Conservation (phyloP, 2,797 vertebrate species). For the Ataeniobius toweri region DNA sequence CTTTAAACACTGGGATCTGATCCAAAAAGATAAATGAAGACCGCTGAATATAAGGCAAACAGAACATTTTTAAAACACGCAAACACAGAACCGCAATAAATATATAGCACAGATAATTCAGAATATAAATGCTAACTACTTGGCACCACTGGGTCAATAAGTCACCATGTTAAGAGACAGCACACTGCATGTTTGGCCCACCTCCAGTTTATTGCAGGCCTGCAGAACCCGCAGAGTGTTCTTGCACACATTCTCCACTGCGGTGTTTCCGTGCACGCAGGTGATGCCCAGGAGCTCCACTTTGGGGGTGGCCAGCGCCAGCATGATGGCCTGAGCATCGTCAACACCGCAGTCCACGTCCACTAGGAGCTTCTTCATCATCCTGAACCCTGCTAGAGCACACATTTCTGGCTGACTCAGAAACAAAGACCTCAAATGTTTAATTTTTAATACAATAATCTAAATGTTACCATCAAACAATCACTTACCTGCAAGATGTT, state of each 20-base stretch:
- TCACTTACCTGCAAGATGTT: constrained; percentile 34
- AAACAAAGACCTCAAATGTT: no score
- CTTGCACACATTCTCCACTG: constrained; percentile 80
- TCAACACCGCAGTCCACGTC: constrained; percentile 80
- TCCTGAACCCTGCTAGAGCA: constrained; percentile 44
- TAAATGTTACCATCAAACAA: not conserved
- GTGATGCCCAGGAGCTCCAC: constrained; percentile 79
- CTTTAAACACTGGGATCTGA: constrained; percentile 82
- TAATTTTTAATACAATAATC: not conserved
- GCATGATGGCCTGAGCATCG: constrained; percentile 83
- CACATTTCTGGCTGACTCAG: not conserved
- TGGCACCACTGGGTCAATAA: not conserved
- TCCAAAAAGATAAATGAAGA: not conserved
- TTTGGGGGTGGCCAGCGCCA: constrained; percentile 72
- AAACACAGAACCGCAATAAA: not conserved
- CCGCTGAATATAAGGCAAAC: not conserved
- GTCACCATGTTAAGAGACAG: not conserved
- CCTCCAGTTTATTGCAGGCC: constrained; percentile 73
- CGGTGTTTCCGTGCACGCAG: constrained; percentile 81
- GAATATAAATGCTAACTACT: not conserved
- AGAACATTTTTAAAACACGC: not conserved
- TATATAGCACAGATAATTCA: not conserved
- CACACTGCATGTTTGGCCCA: constrained; percentile 24
- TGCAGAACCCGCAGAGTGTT: constrained; percentile 80
- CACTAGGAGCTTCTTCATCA: constrained; percentile 77